Conservation (phyloP, 2,797 vertebrate species). For the Centropyge bicolor region DNA sequence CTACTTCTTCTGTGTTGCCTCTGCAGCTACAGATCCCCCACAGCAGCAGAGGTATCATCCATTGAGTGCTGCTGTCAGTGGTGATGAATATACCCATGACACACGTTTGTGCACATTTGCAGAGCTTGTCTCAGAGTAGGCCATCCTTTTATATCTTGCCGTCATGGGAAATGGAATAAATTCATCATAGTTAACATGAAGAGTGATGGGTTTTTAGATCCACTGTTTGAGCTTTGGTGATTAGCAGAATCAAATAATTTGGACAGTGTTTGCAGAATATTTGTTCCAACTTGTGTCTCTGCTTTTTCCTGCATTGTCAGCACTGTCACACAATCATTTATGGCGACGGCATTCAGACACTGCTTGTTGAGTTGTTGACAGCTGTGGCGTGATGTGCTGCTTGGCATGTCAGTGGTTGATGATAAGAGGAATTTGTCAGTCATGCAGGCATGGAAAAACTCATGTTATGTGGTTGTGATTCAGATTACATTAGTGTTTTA, state of each 20-base stretch:
- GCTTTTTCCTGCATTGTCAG: constrained; percentile 4
- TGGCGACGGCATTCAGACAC: not conserved
- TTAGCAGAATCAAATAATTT: not conserved
- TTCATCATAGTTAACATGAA: not conserved
- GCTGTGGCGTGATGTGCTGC: constrained; percentile 22
- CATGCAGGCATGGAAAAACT: constrained; percentile 9
- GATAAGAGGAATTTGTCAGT: constrained; percentile 50
- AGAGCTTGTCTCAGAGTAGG: not conserved
- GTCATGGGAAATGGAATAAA: constrained; percentile 1
- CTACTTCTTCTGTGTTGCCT: not conserved
- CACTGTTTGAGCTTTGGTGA: not conserved
- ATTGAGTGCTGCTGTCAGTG: not conserved
- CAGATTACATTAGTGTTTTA: constrained; percentile 36
- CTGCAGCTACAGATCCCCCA: not conserved
- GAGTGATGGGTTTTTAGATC: not conserved
- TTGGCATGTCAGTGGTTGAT: constrained; percentile 7
- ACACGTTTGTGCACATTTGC: not conserved
- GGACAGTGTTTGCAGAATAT: not conserved
- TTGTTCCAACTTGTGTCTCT: not conserved
- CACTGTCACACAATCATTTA: constrained; percentile 4
- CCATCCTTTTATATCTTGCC: constrained; percentile 4
- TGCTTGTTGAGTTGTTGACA: constrained; percentile 28
- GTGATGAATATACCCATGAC: not conserved
- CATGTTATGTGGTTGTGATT: constrained; percentile 20
- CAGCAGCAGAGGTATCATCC: not conserved